Evolutionary conservation across 2,888 invertebrate genomes (phyloP).

Genomic region (Plagiodera versicolora): DNA sequence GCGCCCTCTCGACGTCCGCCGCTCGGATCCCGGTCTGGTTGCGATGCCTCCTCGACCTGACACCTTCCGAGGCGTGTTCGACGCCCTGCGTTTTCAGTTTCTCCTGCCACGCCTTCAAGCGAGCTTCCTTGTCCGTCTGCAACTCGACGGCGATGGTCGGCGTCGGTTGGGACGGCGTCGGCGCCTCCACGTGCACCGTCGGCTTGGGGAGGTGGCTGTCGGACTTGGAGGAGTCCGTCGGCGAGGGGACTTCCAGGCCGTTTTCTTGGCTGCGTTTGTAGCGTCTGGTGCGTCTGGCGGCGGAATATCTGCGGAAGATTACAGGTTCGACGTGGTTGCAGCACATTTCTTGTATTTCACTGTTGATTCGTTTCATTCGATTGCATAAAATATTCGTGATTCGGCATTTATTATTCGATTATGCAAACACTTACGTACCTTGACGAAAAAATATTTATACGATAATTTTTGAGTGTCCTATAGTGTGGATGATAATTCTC

Average conservation of each 20-base stretch:
- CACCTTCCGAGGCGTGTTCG: not conserved
- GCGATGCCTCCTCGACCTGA: conserved; percentile 24
- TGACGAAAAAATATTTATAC: no score
- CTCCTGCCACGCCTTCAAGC: conserved; percentile 71
- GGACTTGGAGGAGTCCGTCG: conserved; percentile 34
- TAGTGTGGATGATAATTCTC: no score
- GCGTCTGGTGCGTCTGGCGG: conserved; percentile 77
- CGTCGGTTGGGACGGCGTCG: conserved; percentile 44
- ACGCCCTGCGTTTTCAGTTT: conserved; percentile 58
- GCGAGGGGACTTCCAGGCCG: conserved; percentile 53
- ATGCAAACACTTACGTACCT: no score
- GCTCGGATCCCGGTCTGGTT: conserved; percentile 72
- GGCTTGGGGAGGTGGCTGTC: no score
- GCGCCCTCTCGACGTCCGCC: conserved; percentile 70
- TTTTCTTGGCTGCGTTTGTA: conserved; percentile 71
- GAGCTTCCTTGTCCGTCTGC: conserved; percentile 58
- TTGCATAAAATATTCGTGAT: no score
- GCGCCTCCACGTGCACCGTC: no score
- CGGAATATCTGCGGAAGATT: conserved; percentile 56
- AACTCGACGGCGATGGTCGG: conserved; percentile 55
- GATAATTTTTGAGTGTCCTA: no score
- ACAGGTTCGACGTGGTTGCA: not conserved
- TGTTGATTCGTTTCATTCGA: no score
- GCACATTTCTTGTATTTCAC: no score
- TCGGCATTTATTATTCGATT: no score